Evolutionary conservation across 2,113 vertebrate genomes (phyloP), one percentile per base, ranked within the genome.

Genomic region (Acanthochromis polyacanthus): DNA sequence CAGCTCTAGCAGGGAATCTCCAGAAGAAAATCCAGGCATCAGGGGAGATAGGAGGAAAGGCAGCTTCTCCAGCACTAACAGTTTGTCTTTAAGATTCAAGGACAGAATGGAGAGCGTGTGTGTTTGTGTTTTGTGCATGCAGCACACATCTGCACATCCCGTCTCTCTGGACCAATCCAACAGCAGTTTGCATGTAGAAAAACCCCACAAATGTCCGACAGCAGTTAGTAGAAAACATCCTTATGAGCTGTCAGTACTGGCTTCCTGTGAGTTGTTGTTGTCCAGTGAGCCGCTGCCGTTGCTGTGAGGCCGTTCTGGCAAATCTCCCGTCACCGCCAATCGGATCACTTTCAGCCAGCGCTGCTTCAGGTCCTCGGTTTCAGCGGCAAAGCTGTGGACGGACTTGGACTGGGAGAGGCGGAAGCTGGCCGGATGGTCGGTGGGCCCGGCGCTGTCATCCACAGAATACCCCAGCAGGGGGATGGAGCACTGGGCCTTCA

Each of bases 361-460:
- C 90, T 98, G 97, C 82, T 98, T 99, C 1, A 97, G 92, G 46
- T 99, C 98, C 80, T 99, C 98, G 0, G 77, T 96, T 72, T 99
- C 98, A 0, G 98, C 97, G 2, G 96, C 94, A 62, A 99, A 99
- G 92, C 94, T 96, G 91, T 99, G 97, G 67, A 96, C 90, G 15
- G 95, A 99, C 87, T 97, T 99, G 14, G 98, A 99, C 93, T 99
- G 98, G 45, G 96, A 95, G 87, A 99, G 94, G 83, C 94, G 96
- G 94, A 99, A 99, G 86, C 93, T 96, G 78, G 96, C 93, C 0
- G 96, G 96, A 57, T 95, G 90, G 86, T 99, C 98, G 0, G 95
- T 87, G 16, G 95, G 92, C 77, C 93, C 93, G 0, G 89, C 87
- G 46, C 92, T 87, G 46, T 99, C 96, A 0, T 98, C 97, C 81